Evolutionary conservation across 2,797 vertebrate species (phyloP).

Genomic region (Carcharodon carcharias): DNA sequence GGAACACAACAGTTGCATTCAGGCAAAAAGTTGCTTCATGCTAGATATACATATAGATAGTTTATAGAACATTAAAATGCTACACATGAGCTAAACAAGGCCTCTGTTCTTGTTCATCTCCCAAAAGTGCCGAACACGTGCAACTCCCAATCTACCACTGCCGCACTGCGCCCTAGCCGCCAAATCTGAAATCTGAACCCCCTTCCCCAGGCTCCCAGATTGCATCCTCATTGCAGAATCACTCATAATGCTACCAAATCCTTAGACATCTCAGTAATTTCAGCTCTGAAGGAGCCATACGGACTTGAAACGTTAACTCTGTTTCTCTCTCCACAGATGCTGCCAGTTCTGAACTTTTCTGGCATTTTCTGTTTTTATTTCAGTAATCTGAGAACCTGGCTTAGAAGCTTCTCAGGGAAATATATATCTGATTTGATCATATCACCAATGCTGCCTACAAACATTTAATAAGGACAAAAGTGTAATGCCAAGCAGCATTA

Average conservation of each 20-base stretch:
- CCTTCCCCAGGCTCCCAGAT: not conserved
- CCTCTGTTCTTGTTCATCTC: not conserved
- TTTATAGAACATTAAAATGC: not conserved
- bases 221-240: not conserved
- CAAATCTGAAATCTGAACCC: not conserved
- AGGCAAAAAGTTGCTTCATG: not conserved
- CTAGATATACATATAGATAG: not conserved
- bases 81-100: not conserved
- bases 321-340: too few relatives aligned
- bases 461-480: not conserved
- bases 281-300: too few relatives aligned
- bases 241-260: not conserved
- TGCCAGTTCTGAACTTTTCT: too few relatives aligned
- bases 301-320: too few relatives aligned
- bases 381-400: not conserved
- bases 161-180: too few relatives aligned
- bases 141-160: not conserved
- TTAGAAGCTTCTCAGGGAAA: not conserved
- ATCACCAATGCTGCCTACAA: not conserved
- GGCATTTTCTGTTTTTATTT: not conserved
- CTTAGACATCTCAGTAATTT: not conserved
- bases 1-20: conserved; percentile 33
- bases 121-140: not conserved
- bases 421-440: too few relatives aligned
- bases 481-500: not conserved